phyloP scores from a whole-genome alignment of 2,888 invertebrate genomes.

The Alcis repandata region DNA sequence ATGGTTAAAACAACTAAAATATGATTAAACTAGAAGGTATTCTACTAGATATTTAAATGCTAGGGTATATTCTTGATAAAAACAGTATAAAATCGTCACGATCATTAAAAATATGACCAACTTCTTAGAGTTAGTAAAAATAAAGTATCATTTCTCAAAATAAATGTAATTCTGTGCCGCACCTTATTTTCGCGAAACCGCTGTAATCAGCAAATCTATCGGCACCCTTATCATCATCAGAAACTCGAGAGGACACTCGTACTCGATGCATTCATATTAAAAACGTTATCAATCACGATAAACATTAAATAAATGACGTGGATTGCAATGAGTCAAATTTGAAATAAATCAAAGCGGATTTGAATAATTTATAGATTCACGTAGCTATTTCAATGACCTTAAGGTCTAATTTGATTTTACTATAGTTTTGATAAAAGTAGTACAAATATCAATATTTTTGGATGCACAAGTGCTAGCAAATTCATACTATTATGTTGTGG shows the following conservation, averaged over 20 bases:
- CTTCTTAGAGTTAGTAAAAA: no score
- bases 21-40: not conserved
- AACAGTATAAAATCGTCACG: no score
- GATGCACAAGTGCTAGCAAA: no score
- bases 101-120: no score
- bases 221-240: not conserved
- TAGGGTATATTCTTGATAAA: not conserved
- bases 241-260: not conserved
- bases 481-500: no score
- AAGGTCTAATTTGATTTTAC: not conserved
- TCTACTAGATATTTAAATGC: not conserved
- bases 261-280: slow-evolving; percentile 22
- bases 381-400: not conserved
- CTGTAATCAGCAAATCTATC: not conserved
- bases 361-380: slow-evolving; percentile 1
- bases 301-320: slow-evolving; percentile 4
- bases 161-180: not conserved
- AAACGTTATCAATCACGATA: slow-evolving; percentile 24
- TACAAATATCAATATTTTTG: no score
- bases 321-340: slow-evolving; percentile 9
- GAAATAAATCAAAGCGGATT: not conserved
- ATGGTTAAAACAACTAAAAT: slow-evolving; percentile 11
- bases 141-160: not conserved
- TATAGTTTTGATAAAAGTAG: no score
- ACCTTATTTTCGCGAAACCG: slow-evolving; percentile 2